Base-by-base conservation (phyloP, 2,888 invertebrate genomes). In the Agrochola litura region DNA sequence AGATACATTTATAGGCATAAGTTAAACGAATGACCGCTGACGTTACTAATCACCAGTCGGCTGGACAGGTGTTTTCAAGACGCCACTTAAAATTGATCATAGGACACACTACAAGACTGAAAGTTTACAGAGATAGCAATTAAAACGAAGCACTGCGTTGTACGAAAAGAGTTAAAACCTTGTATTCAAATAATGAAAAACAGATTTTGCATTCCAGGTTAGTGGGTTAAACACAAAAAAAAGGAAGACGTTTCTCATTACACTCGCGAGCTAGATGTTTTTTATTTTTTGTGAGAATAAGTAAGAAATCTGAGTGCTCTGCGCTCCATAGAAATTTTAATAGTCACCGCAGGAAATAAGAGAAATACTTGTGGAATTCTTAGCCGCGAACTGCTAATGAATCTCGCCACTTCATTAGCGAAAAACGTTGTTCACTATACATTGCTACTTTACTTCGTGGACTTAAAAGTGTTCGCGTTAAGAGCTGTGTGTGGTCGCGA, bases 261-360 rank as follows among this genome's bases (percentile, higher is more conserved):
- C 67, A 58, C 58, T 54, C 37, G 66, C 30, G 41, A 65, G 74
- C 67, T 43, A 82, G 74, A 81, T 71, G 81, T 52, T 41, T 54
- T 60, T 68, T 67, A 46, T 54, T 54, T 63, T 70, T 56, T 67
- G 43, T 67, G 37, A 52, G 58, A 74, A 76, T 79, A 79, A 80
- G 68, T 76, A 75, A 65, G 30, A 72, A 68, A 76, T 72, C 76
- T 66, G 52, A 0, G 63, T 58, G 61, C 56, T 61, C 69, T 56
- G 30, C 54, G 73, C 66, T 52, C 66, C 54, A 80, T 73, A 84
- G 60, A 77, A 82, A 86, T 85, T 64, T 79, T 81, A 86, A 90
- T 79, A 82, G 86, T 79, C 70, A 63, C 85, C 65, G 73, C 74
- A 72, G 80, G 77, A 87, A 88, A 87, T 86, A 88, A 87, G 77